These are phyloP conservation scores for Clamator glandarius DNA, from an alignment of 2,797 vertebrate genomes.

Conservation along the genomic window DNA sequence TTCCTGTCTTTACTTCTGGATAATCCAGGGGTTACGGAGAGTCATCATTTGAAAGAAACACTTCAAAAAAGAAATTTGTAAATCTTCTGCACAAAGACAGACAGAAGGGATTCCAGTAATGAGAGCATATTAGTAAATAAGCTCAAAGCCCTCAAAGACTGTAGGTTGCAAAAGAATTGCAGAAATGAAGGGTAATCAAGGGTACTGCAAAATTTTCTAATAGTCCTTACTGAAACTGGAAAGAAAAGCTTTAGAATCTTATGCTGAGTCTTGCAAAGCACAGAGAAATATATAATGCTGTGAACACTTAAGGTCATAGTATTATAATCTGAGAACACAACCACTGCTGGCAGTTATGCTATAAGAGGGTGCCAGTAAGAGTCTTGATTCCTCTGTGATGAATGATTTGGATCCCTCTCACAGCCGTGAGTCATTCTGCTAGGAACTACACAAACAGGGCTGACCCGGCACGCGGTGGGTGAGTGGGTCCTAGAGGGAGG, in stretches of 20 bases:
- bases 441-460: background rate
- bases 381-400: background rate
- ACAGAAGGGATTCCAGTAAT: background rate
- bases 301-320: background rate
- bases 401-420: background rate
- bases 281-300: background rate
- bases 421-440: conserved; percentile 2
- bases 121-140: background rate
- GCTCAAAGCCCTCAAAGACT: background rate
- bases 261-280: background rate
- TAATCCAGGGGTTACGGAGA: background rate
- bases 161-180: background rate
- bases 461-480: background rate
- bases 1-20: background rate
- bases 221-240: background rate
- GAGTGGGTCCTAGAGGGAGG: background rate
- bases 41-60: background rate
- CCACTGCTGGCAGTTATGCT: background rate
- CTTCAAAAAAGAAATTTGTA: background rate
- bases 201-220: background rate
- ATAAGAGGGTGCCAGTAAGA: background rate
- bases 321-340: background rate
- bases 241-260: background rate
- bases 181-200: background rate
- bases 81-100: background rate